Base-by-base conservation (phyloP, 2,113 vertebrate genomes). In the Pogona vitticeps region DNA sequence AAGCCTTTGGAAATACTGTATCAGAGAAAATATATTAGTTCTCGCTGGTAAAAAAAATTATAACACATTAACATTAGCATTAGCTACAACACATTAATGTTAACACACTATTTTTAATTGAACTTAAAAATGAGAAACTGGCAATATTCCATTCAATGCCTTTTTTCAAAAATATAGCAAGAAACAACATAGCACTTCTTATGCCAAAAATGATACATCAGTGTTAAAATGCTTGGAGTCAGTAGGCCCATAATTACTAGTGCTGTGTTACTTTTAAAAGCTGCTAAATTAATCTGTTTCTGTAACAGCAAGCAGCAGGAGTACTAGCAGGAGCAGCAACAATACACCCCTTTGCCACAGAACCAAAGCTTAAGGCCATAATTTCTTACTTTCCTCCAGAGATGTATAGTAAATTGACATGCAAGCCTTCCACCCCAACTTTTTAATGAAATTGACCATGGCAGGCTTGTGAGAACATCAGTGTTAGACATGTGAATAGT, bases 391-490 rank as follows among this genome's bases (percentile, higher is more conserved):
- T 84, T 28, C 68, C 84, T 78, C 38, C 75, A 84, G 76, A 68
- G 77, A 86, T 18, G 13, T 79, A 65, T 46, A 80, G 76, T 82
- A 76, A 84, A 65, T 28, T 0, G 23, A 73, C 38, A 42, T 8
- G 78, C 61, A 26, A 59, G 10, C 65, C 40, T 17, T 21, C 42
- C 56, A 86, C 38, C 40, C 21, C 15, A n/a, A 73, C 86, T 86
- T 83, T 80, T 72, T 84, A 89, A 79, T 46, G 82, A 81, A 88
- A 84, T 2, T 59, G 78, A 58, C 0, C 13, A 33, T 13, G 58
- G 88, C 84, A 90, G 76, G 88, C 71, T 76, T 82, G 68, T 82
- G 85, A 92, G 76, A 90, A 26, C 82, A 88, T 90, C 79, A 42
- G 73, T 40, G 86, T 88, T 46, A 88, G 87, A 90, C 87, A 91